These are phyloP conservation scores for Tetraneura akinire DNA, from an alignment of 1,140 invertebrate species.

Conservation along the genomic window DNA sequence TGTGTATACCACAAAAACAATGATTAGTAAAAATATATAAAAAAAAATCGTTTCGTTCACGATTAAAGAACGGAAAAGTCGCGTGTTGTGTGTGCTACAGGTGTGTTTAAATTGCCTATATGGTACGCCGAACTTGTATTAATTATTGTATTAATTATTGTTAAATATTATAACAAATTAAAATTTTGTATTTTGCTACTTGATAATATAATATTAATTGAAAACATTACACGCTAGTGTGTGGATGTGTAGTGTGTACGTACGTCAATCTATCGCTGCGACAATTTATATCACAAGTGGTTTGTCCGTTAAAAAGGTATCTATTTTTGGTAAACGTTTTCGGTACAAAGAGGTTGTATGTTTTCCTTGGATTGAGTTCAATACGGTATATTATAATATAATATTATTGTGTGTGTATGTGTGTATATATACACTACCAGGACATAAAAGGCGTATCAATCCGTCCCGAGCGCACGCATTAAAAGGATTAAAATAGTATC, in stretches of 20 bases:
- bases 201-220: not conserved
- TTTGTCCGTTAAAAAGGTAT: conserved; percentile 26
- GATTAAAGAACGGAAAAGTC: too few relatives aligned
- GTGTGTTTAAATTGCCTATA: conserved; percentile 33
- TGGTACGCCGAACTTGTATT: not conserved
- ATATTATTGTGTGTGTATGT: not conserved
- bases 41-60: too few relatives aligned
- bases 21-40: too few relatives aligned
- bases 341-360: conserved; percentile 7
- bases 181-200: too few relatives aligned
- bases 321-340: conserved; percentile 32
- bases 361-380: conserved; percentile 46
- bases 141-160: not conserved
- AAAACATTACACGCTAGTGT: too few relatives aligned
- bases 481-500: conserved; percentile 48
- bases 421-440: not conserved
- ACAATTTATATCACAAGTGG: not conserved
- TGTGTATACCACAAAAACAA: too few relatives aligned
- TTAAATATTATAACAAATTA: too few relatives aligned
- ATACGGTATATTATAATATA: not conserved
- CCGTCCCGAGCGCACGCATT: not conserved
- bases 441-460: conserved; percentile 31
- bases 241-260: too few relatives aligned
- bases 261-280: not conserved
- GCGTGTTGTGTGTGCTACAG: too few relatives aligned